Conservation (phyloP, 2,888 invertebrate genomes). For the Microplitis manilae region DNA sequence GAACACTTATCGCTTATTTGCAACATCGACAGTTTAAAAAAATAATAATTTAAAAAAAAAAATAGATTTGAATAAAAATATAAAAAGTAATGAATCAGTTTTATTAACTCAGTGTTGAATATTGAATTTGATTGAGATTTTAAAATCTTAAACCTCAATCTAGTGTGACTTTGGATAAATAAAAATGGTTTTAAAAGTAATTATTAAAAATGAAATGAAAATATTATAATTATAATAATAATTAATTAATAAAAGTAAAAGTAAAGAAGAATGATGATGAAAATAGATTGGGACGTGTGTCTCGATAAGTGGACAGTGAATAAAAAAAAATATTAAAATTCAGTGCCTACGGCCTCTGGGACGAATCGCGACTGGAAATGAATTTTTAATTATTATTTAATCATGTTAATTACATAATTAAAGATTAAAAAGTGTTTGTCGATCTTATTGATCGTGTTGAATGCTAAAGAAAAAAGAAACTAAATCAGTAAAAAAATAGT, state of each 20-base stretch:
- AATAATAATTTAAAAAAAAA: neutral
- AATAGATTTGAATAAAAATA: neutral
- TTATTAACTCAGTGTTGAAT: constrained; percentile 41
- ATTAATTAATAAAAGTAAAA: constrained; percentile 28
- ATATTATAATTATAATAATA: constrained; percentile 35
- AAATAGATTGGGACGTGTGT: constrained; percentile 10
- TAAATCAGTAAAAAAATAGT: constrained; percentile 26
- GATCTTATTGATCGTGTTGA: constrained; percentile 43
- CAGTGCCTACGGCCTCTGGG: constrained; percentile 43
- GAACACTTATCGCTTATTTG: constrained; percentile 29
- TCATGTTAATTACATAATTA: constrained; percentile 27
- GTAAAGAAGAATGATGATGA: neutral
- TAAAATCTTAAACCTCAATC: constrained; percentile 19
- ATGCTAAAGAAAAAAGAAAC: constrained; percentile 33
- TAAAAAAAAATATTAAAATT: constrained; percentile 34
- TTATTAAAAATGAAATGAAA: constrained; percentile 16
- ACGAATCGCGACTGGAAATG: constrained; percentile 33
- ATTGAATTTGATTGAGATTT: constrained; percentile 37
- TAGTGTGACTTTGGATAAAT: constrained; percentile 30
- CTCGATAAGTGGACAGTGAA: constrained; percentile 38
- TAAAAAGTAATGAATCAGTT: constrained; percentile 1
- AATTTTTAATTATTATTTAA: constrained; percentile 30
- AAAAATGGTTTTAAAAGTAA: constrained; percentile 31
- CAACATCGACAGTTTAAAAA: constrained; percentile 35
- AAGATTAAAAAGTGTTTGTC: constrained; percentile 26